phyloP scores from a whole-genome alignment of 2,113 vertebrate genomes.

The Chlorodrepanis virens region DNA sequence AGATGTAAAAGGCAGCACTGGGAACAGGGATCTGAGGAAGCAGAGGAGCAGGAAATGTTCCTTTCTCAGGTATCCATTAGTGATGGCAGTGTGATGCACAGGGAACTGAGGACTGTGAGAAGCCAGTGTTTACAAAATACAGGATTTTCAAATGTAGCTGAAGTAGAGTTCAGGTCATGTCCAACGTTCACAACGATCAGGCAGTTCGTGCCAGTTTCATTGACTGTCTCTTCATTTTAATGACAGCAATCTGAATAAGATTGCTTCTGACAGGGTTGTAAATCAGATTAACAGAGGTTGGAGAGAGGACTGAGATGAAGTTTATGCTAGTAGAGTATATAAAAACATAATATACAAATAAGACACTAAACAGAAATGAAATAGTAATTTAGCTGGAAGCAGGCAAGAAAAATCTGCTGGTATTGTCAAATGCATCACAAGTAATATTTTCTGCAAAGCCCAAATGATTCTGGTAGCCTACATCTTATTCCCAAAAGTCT shows the following conservation, averaged over 20 bases:
- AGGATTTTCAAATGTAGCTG: background rate
- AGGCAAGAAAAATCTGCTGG: background rate
- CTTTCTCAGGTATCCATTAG: background rate
- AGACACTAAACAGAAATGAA: background rate
- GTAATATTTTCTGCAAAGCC: constrained; percentile 28
- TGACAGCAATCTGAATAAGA: background rate
- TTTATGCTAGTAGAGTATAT: background rate
- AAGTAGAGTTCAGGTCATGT: background rate
- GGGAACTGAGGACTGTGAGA: background rate
- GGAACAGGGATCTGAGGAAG: background rate
- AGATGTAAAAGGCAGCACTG: background rate
- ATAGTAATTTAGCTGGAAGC: background rate
- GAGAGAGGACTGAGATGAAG: background rate
- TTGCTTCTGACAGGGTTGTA: background rate
- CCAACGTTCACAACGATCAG: background rate
- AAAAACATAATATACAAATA: background rate
- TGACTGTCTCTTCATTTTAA: background rate
- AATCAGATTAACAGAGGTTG: background rate
- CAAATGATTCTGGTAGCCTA: constrained; percentile 32
- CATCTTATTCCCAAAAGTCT: constrained; percentile 50
- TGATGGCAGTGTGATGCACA: background rate
- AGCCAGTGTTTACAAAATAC: background rate
- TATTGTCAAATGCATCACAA: background rate
- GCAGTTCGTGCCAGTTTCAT: background rate
- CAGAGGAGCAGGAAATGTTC: background rate